Percentiles rank a stretch among this genome's conserved stretches.
Evolutionary conservation across 35 echinoderm and acorn worm genomes (phyloP).

Genomic region (Apostichopus californicus): DNA sequence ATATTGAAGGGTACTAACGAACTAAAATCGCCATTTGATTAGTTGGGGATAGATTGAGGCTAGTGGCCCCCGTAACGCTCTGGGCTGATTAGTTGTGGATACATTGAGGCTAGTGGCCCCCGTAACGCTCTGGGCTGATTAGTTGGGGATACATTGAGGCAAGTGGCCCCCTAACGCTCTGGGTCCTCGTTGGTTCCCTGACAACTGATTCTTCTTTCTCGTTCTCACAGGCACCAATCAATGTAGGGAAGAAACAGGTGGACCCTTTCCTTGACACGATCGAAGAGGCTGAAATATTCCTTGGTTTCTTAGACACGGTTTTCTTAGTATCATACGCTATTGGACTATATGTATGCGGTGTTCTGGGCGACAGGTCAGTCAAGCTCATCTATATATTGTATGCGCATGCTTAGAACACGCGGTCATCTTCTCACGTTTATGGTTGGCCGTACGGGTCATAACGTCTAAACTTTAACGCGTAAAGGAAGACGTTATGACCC

Average conservation of each 20-base stretch:
- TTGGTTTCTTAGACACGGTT: slow-evolving; percentile 81
- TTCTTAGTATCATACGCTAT: slow-evolving; percentile 80
- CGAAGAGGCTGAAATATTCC: slow-evolving; percentile 80
- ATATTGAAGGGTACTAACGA: too few relatives aligned
- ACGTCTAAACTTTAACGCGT: too few relatives aligned
- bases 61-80: too few relatives aligned
- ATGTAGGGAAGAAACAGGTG: not conserved
- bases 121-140: too few relatives aligned
- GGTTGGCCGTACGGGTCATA: too few relatives aligned
- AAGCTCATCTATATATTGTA: not conserved
- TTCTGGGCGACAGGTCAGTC: slow-evolving; percentile 74
- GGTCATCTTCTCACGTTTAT: not conserved
- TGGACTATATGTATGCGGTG: slow-evolving; percentile 75
- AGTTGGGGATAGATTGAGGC: too few relatives aligned
- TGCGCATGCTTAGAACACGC: not conserved
- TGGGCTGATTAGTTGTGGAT: too few relatives aligned
- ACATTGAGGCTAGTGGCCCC: too few relatives aligned
- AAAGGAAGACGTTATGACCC: not conserved
- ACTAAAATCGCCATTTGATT: too few relatives aligned
- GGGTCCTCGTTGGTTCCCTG: not conserved
- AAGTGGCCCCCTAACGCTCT: too few relatives aligned
- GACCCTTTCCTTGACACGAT: slow-evolving; percentile 74
- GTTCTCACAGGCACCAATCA: not conserved
- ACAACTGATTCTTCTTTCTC: not conserved
- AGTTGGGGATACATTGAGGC: too few relatives aligned